A percentile compares a stretch with the other conserved stretches of the same genome.
phyloP scores from a whole-genome alignment of 2,888 invertebrate species.

The Sarcophaga subvicina region DNA sequence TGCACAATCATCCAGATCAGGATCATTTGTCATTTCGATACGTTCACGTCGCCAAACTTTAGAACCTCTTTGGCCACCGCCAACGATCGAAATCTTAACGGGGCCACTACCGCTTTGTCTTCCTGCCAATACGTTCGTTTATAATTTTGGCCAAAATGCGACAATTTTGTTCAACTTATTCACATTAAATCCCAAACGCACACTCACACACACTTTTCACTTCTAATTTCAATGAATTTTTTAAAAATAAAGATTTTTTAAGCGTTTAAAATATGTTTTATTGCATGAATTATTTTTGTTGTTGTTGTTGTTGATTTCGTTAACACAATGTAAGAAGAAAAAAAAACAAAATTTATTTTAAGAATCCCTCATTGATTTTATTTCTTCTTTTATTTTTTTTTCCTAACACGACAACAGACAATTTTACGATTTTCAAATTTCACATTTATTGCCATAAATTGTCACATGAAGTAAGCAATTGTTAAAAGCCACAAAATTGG shows the following conservation, averaged over 20 bases:
- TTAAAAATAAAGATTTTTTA: too few species aligned
- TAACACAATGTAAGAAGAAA: background rate
- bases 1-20: constrained; percentile 95
- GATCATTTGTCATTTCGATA: constrained; percentile 91
- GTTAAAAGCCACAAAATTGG: constrained; percentile 43
- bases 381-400: background rate
- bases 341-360: background rate
- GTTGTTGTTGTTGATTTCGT: constrained; percentile 12
- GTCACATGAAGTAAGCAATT: constrained; percentile 28
- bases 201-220: background rate
- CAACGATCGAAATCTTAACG: constrained; percentile 82
- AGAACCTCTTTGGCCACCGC: constrained; percentile 81
- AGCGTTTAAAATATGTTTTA: too few species aligned
- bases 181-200: background rate
- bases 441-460: constrained; percentile 34
- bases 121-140: constrained; percentile 81
- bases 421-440: constrained; percentile 32
- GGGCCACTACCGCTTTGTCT: constrained; percentile 81
- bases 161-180: constrained; percentile 56
- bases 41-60: constrained; percentile 82
- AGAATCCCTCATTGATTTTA: background rate
- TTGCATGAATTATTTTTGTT: too few species aligned
- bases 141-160: constrained; percentile 57
- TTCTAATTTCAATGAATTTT: background rate
- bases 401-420: constrained; percentile 4